phyloP scores from a whole-genome alignment of 2,113 vertebrate species.

The Colinus virginianus region DNA sequence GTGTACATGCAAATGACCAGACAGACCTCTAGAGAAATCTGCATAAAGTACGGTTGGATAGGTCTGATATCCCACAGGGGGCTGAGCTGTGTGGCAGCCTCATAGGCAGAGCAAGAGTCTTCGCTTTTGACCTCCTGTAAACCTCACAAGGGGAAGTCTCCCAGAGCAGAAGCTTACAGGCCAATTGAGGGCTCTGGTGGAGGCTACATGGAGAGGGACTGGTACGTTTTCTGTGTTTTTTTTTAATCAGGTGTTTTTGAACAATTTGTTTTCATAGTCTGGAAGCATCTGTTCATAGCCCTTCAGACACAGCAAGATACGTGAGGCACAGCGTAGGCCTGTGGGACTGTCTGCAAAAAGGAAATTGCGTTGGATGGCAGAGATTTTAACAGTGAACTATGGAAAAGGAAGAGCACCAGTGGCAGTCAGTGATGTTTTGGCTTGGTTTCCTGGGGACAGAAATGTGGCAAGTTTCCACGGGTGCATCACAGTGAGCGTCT shows the following conservation, averaged over 20 bases:
- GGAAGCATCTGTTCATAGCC: neutral
- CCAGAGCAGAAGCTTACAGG: neutral
- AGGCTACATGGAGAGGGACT: neutral
- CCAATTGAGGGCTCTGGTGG: neutral
- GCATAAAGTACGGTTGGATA: neutral
- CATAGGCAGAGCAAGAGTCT: neutral
- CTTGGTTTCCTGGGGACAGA: neutral
- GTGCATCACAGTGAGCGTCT: neutral
- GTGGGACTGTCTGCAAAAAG: neutral
- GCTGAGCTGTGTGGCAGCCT: neutral
- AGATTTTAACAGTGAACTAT: constrained; percentile 29
- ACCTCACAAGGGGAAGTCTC: neutral
- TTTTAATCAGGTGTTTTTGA: neutral
- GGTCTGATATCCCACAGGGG: neutral
- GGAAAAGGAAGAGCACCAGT: constrained; percentile 33
- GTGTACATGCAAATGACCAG: neutral
- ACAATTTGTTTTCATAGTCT: neutral
- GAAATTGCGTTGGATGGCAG: neutral
- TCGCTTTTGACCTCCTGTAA: neutral
- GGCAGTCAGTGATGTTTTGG: neutral
- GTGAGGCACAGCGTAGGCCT: neutral
- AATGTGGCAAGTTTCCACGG: neutral
- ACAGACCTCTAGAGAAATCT: neutral
- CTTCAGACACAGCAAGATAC: neutral
- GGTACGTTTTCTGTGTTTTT: neutral